Evolutionary conservation across 2,113 vertebrate genomes (phyloP), one percentile per base, ranked within the genome.

Genomic region (Malurus cyaneus): DNA sequence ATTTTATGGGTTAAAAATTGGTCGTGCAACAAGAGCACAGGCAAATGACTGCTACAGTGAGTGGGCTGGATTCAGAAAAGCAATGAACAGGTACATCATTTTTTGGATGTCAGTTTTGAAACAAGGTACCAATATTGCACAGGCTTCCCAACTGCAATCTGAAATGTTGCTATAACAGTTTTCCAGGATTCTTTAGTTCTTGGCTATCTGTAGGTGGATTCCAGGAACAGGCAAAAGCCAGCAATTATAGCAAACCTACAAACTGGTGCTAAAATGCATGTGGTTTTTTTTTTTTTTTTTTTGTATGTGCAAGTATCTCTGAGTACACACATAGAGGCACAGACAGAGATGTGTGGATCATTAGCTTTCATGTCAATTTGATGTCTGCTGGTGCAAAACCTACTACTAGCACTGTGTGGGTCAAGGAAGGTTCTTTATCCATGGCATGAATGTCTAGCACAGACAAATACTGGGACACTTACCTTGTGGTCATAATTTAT

Each of bases 151-250:
- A 94, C 41, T 82, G 81, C 73, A 92, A 66, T 73, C 67, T 93
- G 90, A 96, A 92, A 83, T 64, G 92, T 94, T 95, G 71, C 87
- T 95, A 88, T 96, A 92, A 90, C 85, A 94, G 79, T 94, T 93
- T 96, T 95, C 67, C 92, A 82, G 71, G 85, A 92, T 93, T 82
- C 81, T 93, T 91, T 86, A 77, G 59, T 88, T 92, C 67, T 91
- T 94, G 82, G 82, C 76, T 83, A 61, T 85, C 74, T 87, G 89
- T 95, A 88, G 94, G 89, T 93, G 89, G 84, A 91, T 94, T 94
- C 76, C 67, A 94, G 82, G 88, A 92, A 90, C 67, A 88, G n/a
- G 11, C 47, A 77, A 15, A 89, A 83, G 70, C 14, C 42, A 72
- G 7, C 32, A 59, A 80, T 93, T 86, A 34, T 74, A 86, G 79